phyloP scores from a whole-genome alignment of 2,113 vertebrate genomes.

The Perca fluviatilis region DNA sequence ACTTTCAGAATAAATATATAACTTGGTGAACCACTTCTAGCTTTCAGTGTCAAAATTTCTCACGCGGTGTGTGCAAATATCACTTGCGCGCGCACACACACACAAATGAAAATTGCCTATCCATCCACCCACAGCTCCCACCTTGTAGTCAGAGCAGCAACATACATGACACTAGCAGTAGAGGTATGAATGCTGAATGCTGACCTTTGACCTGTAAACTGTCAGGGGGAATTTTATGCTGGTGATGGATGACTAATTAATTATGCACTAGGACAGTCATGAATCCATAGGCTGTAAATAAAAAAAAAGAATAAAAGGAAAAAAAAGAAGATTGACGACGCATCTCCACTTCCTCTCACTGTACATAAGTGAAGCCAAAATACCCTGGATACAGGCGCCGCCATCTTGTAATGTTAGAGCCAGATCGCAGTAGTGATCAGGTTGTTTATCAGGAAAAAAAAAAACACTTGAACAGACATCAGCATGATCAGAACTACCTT shows the following conservation, averaged over 20 bases:
- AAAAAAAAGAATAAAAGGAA: too few species aligned
- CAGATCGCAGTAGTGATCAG: too few species aligned
- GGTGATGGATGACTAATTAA: slow-evolving; percentile 40
- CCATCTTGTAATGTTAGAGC: too few species aligned
- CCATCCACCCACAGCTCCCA: slow-evolving; percentile 5
- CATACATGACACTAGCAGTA: background rate
- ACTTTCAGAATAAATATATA: slow-evolving; percentile 56
- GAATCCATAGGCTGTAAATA: slow-evolving; percentile 11
- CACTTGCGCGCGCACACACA: background rate
- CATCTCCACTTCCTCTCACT: too few species aligned
- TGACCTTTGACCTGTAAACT: slow-evolving; percentile 49
- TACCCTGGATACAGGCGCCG: too few species aligned
- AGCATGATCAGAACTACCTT: too few species aligned
- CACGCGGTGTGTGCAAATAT: background rate
- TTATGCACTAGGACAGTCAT: slow-evolving; percentile 39
- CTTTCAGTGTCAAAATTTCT: slow-evolving; percentile 19
- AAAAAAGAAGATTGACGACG: too few species aligned
- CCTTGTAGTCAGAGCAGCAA: slow-evolving; percentile 3
- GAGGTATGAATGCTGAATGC: slow-evolving; percentile 25
- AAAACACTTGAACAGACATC: too few species aligned
- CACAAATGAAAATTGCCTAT: slow-evolving; percentile 4
- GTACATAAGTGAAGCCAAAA: too few species aligned
- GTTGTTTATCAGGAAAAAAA: too few species aligned
- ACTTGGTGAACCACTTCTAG: slow-evolving; percentile 42
- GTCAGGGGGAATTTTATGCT: slow-evolving; percentile 31